Percentiles rank a stretch among this genome's conserved stretches.
These are phyloP conservation scores for Hermetia illucens DNA, from an alignment of 1,140 invertebrate genomes.

Conservation along the genomic window DNA sequence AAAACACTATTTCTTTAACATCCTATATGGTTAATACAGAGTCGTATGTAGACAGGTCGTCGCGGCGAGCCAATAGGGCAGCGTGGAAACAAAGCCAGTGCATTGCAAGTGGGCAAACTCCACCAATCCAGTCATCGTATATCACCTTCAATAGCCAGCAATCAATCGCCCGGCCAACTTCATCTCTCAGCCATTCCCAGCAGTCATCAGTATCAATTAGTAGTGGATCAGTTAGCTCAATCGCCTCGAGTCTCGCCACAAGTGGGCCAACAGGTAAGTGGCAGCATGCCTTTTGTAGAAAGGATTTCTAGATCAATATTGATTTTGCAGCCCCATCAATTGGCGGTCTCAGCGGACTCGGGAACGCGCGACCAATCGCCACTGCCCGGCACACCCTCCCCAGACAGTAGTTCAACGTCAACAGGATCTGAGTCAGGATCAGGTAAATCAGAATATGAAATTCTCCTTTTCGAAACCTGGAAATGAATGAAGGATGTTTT, in stretches of 20 bases:
- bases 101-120: constrained; percentile 50
- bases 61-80: constrained; percentile 57
- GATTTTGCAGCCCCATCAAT: constrained; percentile 29
- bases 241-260: constrained; percentile 33
- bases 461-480: too few species aligned
- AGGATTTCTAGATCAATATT: not conserved
- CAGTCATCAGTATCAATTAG: constrained; percentile 33
- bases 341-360: constrained; percentile 31
- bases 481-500: too few species aligned
- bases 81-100: constrained; percentile 64
- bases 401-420: constrained; percentile 31
- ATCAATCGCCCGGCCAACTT: constrained; percentile 32
- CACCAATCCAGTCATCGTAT: constrained; percentile 37
- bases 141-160: constrained; percentile 32
- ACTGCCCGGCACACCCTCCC: constrained; percentile 32
- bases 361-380: constrained; percentile 31
- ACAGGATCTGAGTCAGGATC: constrained; percentile 29
- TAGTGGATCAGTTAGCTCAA: constrained; percentile 34
- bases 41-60: constrained; percentile 58
- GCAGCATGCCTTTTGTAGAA: not conserved
- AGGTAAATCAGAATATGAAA: too few species aligned
- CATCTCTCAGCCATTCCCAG: constrained; percentile 31
- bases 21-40: constrained; percentile 30
- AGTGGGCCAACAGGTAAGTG: constrained; percentile 33
- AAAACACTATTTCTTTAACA: not conserved